A percentile compares a stretch with the other conserved stretches of the same genome.
phyloP scores from a whole-genome alignment of 1,140 invertebrate species.

The Notospermus geniculatus region DNA sequence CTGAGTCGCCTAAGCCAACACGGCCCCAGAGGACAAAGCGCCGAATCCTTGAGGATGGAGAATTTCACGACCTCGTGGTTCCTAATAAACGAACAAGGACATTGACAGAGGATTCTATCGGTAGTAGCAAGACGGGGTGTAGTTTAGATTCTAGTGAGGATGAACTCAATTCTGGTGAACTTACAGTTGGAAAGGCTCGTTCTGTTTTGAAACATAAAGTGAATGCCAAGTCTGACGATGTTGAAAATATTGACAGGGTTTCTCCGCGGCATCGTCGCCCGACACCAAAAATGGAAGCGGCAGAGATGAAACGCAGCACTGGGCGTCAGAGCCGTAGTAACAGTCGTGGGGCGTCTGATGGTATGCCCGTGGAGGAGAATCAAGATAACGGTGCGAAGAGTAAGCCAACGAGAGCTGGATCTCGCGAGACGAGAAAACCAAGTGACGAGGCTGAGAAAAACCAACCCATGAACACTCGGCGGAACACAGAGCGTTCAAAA shows the following conservation, averaged over 20 bases:
- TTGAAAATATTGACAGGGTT: background rate
- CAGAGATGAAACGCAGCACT: too few species aligned
- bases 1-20: slow-evolving; percentile 2
- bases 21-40: background rate
- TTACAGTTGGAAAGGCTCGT: background rate
- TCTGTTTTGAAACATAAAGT: background rate
- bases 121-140: background rate
- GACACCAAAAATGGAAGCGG: background rate
- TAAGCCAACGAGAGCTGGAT: background rate
- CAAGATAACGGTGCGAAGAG: background rate
- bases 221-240: background rate
- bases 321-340: slow-evolving; percentile 8
- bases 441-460: background rate
- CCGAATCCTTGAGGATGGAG: background rate
- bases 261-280: background rate
- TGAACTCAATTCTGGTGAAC: background rate
- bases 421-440: background rate
- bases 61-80: background rate
- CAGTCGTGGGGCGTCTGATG: slow-evolving; percentile 4
- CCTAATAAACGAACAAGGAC: background rate
- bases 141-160: slow-evolving; percentile 2
- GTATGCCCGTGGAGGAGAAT: too few species aligned
- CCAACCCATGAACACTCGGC: background rate
- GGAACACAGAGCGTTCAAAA: slow-evolving; percentile 3
- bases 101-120: background rate